These are phyloP conservation scores for Diplazon laetatorius DNA, from an alignment of 2,888 invertebrate genomes.

Conservation along the genomic window DNA sequence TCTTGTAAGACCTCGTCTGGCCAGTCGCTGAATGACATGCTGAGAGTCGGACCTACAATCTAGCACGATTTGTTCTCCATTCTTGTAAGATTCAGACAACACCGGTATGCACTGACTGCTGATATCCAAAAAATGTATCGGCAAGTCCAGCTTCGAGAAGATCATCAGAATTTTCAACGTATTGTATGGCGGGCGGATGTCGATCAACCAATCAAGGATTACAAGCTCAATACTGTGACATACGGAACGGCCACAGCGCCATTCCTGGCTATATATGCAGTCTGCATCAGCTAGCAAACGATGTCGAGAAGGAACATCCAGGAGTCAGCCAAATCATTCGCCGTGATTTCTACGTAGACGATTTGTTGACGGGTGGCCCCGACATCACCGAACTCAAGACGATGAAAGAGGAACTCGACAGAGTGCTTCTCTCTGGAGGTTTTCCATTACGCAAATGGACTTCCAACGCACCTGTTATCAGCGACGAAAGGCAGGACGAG, in stretches of 20 bases:
- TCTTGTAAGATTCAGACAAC: slow-evolving; percentile 3
- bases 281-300: slow-evolving; percentile 4
- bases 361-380: slow-evolving; percentile 1
- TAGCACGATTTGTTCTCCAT: slow-evolving; percentile 3
- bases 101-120: slow-evolving; percentile 1
- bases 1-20: slow-evolving; percentile 1
- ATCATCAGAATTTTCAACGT: slow-evolving; percentile 1
- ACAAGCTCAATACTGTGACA: background rate
- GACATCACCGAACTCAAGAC: background rate
- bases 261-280: slow-evolving; percentile 14
- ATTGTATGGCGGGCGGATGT: background rate
- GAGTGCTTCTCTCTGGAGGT: slow-evolving; percentile 5
- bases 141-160: slow-evolving; percentile 1
- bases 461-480: background rate
- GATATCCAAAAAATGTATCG: slow-evolving; percentile 18
- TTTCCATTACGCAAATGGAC: slow-evolving; percentile 31
- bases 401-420: background rate
- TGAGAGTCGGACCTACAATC: background rate
- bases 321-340: background rate
- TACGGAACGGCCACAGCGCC: slow-evolving; percentile 10
- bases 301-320: background rate
- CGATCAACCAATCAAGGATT: background rate
- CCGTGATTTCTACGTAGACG: slow-evolving; percentile 15
- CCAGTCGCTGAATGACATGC: background rate
- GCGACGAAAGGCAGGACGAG: background rate